Evolutionary conservation across 2,888 invertebrate species (phyloP).

Genomic region (Bombyx huttoni): DNA sequence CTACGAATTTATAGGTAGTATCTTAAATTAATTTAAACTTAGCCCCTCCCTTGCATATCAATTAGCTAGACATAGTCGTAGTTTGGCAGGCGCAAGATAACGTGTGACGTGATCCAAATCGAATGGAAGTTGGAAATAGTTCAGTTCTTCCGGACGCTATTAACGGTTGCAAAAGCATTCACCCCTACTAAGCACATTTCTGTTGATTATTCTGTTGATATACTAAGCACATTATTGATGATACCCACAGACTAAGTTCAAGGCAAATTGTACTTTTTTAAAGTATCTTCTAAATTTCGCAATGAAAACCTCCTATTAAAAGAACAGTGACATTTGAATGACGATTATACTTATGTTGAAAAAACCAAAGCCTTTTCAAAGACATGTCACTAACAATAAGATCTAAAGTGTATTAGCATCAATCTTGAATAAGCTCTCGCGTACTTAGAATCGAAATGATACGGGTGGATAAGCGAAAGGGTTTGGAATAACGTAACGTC

Average conservation of each 20-base stretch:
- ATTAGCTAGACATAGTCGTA: slow-evolving; percentile 26
- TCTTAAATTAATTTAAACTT: slow-evolving; percentile 41
- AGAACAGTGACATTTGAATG: no score
- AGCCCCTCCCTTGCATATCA: slow-evolving; percentile 32
- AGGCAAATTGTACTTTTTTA: no score
- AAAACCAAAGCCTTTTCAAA: no score
- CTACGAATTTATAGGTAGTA: slow-evolving; percentile 17
- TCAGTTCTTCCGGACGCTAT: neutral
- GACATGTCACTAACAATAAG: neutral
- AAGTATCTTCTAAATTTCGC: no score
- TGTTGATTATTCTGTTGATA: no score
- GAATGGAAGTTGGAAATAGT: slow-evolving; percentile 6
- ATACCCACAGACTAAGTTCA: neutral
- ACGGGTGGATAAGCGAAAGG: slow-evolving; percentile 26
- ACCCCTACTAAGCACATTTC: slow-evolving; percentile 4
- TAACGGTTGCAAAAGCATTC: neutral
- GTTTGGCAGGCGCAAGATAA: slow-evolving; percentile 21
- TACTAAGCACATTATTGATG: no score
- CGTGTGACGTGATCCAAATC: slow-evolving; percentile 16
- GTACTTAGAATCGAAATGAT: slow-evolving; percentile 14
- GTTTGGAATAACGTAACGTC: slow-evolving; percentile 16
- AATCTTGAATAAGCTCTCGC: slow-evolving; percentile 18
- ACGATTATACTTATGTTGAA: no score
- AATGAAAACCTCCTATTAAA: no score
- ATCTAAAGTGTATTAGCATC: slow-evolving; percentile 13